These are phyloP conservation scores for Sebastiscus tertius DNA, from an alignment of 2,797 vertebrate species.

Conservation along the genomic window DNA sequence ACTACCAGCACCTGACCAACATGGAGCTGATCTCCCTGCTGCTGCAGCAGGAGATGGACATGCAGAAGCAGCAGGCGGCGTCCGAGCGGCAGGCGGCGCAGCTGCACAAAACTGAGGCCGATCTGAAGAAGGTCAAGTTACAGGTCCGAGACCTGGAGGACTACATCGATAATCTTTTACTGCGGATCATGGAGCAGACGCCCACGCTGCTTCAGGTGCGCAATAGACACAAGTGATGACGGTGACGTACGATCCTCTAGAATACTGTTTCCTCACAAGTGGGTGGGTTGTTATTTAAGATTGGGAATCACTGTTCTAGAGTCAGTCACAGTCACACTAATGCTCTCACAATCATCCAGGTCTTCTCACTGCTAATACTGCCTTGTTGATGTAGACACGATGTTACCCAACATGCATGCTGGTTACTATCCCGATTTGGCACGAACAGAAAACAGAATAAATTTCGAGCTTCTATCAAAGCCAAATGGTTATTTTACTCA, in stretches of 20 bases:
- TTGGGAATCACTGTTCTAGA: constrained; percentile 28
- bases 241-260: constrained; percentile 1
- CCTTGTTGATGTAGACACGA: constrained; percentile 71
- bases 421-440: constrained; percentile 47
- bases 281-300: not conserved
- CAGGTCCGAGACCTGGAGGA: constrained; percentile 94
- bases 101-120: constrained; percentile 87
- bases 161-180: constrained; percentile 95
- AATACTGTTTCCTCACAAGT: not conserved
- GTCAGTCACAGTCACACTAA: constrained; percentile 15
- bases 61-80: constrained; percentile 83
- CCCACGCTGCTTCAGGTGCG: constrained; percentile 94
- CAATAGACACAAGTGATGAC: constrained; percentile 80
- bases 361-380: constrained; percentile 70
- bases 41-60: constrained; percentile 92
- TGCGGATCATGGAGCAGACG: constrained; percentile 97
- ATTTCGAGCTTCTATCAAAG: constrained; percentile 28
- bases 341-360: constrained; percentile 52
- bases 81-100: constrained; percentile 76
- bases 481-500: constrained; percentile 34
- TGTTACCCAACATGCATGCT: constrained; percentile 73
- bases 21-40: constrained; percentile 95
- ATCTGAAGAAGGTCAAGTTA: constrained; percentile 89
- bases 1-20: constrained; percentile 93
- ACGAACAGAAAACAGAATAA: constrained; percentile 16